phyloP scores from a whole-genome alignment of 2,888 invertebrate genomes.

The Apamea epomidion region DNA sequence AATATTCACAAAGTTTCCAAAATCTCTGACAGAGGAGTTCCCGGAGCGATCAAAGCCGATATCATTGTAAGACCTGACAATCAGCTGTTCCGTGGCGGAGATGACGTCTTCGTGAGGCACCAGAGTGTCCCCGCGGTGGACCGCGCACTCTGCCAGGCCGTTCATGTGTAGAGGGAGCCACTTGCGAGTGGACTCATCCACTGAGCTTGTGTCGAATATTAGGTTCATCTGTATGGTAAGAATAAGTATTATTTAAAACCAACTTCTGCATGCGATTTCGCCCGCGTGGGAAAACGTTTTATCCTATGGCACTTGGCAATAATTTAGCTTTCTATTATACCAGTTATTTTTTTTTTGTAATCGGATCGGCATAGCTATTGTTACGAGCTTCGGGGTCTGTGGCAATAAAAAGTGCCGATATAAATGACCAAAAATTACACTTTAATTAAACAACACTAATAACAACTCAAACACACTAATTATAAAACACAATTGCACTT shows the following conservation, averaged over 20 bases:
- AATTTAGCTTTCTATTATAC: no score
- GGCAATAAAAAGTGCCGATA: no score
- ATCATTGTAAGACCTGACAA: constrained; percentile 91
- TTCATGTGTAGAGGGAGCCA: constrained; percentile 95
- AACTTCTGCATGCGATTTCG: background rate
- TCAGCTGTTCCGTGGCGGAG: constrained; percentile 94
- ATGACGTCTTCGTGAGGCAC: constrained; percentile 94
- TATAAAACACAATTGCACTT: no score
- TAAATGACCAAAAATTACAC: no score
- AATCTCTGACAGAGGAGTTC: constrained; percentile 93
- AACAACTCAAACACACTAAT: no score
- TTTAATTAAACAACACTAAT: background rate
- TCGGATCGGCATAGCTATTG: no score
- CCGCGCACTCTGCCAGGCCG: constrained; percentile 94
- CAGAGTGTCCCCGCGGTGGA: constrained; percentile 90
- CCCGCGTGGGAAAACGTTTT: background rate
- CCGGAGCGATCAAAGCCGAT: constrained; percentile 91
- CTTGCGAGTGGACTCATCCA: constrained; percentile 91
- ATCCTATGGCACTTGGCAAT: no score
- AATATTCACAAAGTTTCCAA: constrained; percentile 92
- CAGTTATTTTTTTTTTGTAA: no score
- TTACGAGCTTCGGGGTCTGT: no score
- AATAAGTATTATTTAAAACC: background rate
- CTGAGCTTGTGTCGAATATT: constrained; percentile 92
- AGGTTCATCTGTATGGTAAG: constrained; percentile 91